Evolutionary conservation across 2,113 vertebrate species (phyloP).

Genomic region (Pao palembangensis): DNA sequence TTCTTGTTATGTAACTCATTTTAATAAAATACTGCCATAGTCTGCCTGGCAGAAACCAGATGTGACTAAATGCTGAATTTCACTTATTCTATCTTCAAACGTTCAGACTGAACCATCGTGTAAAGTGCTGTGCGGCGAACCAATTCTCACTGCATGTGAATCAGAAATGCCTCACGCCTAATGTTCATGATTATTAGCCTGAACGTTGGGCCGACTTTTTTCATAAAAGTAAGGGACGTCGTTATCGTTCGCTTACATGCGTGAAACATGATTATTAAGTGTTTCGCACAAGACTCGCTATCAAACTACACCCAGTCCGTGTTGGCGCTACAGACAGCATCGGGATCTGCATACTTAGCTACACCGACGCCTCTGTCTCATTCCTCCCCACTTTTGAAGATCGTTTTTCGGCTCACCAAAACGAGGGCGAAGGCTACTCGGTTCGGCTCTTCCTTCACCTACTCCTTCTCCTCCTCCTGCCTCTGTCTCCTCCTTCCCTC

Average conservation of each 20-base stretch:
- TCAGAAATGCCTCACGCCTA: background rate
- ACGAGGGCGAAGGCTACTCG: slow-evolving; percentile 10
- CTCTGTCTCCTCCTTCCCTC: background rate
- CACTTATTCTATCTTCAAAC: background rate
- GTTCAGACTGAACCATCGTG: background rate
- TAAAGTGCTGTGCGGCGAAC: slow-evolving; percentile 1
- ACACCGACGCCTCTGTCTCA: slow-evolving; percentile 22
- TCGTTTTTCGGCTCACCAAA: slow-evolving; percentile 15
- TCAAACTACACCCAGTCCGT: slow-evolving; percentile 19
- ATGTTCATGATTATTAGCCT: background rate
- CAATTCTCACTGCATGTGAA: background rate
- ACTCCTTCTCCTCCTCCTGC: background rate
- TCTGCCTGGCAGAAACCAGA: slow-evolving; percentile 1
- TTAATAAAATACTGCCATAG: slow-evolving; percentile 5
- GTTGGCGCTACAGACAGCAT: slow-evolving; percentile 18
- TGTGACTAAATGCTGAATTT: background rate
- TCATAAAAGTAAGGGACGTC: background rate
- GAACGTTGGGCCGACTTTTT: background rate
- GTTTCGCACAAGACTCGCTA: background rate
- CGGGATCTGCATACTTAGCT: slow-evolving; percentile 20
- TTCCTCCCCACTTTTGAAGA: slow-evolving; percentile 29
- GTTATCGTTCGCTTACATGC: too few relatives aligned
- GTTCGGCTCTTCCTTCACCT: slow-evolving; percentile 3
- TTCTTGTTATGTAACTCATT: slow-evolving; percentile 43
- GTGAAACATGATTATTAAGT: too few relatives aligned